Evolutionary conservation across 2,888 invertebrate genomes (phyloP).

Genomic region (Leucoma salicis): DNA sequence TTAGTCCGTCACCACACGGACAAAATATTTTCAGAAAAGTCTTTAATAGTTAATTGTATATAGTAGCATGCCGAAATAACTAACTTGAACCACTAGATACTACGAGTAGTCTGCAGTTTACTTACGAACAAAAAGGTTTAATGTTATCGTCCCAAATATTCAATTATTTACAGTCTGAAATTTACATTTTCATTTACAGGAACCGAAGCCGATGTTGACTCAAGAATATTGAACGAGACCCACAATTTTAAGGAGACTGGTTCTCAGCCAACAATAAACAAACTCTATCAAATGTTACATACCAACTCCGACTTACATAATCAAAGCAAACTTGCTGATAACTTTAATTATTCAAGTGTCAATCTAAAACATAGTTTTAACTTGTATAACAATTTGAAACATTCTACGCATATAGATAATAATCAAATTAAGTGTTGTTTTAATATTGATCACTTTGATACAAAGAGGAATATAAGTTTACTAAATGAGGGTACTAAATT

Average conservation of each 20-base stretch:
- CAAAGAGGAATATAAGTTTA: constrained; percentile 27
- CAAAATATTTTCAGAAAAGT: no score
- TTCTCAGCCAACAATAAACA: constrained; percentile 63
- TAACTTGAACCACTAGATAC: not conserved
- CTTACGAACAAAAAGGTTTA: constrained; percentile 12
- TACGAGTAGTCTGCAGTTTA: constrained; percentile 9
- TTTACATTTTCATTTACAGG: constrained; percentile 53
- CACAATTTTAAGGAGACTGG: constrained; percentile 37
- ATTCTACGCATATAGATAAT: constrained; percentile 30
- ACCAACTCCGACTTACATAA: constrained; percentile 46
- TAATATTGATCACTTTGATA: constrained; percentile 24
- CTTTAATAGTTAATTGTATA: no score
- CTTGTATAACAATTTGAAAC: constrained; percentile 43
- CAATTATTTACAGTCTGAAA: constrained; percentile 30
- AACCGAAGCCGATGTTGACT: constrained; percentile 60
- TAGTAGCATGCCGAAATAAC: no score
- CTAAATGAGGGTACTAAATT: constrained; percentile 46
- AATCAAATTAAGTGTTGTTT: constrained; percentile 43
- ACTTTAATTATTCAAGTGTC: constrained; percentile 54
- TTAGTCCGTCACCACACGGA: no score
- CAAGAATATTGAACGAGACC: constrained; percentile 50
- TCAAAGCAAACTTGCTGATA: constrained; percentile 44
- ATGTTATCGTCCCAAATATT: constrained; percentile 15
- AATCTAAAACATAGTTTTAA: constrained; percentile 44
- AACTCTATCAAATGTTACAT: constrained; percentile 72